A percentile compares a stretch with the other conserved stretches of the same genome.
phyloP scores from a whole-genome alignment of 2,797 vertebrate genomes.

The Paguma larvata region DNA sequence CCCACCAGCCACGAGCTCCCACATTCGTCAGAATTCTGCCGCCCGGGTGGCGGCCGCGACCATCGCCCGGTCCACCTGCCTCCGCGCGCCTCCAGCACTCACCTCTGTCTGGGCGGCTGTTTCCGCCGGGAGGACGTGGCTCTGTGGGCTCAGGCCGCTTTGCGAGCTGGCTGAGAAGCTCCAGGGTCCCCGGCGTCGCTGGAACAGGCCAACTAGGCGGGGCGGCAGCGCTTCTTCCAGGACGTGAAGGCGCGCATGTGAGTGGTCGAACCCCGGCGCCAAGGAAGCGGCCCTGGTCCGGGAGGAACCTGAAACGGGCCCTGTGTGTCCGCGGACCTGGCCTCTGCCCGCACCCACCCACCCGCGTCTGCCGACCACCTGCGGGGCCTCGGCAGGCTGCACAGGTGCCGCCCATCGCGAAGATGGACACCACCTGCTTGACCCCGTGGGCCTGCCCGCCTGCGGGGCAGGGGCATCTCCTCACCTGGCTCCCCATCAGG shows the following conservation, averaged over 20 bases:
- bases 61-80: not conserved
- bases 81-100: not conserved
- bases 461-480: not conserved
- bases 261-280: not conserved
- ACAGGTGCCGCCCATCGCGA: not conserved
- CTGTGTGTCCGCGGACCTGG: not conserved
- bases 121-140: not conserved
- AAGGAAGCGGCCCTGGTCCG: not conserved
- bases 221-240: not conserved
- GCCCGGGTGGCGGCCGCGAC: not conserved
- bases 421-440: not conserved
- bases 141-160: not conserved
- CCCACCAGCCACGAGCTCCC: not conserved
- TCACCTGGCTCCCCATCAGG: not conserved
- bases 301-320: not conserved
- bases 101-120: not conserved
- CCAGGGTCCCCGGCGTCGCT: not conserved
- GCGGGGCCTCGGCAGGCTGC: too few relatives aligned
- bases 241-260: not conserved
- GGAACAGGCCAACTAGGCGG: not conserved
- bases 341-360: not conserved
- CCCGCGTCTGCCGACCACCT: accelerated
- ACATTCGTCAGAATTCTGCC: too few relatives aligned
- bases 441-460: not conserved
- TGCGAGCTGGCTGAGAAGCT: not conserved